Percentiles rank a stretch among this genome's conserved stretches.
phyloP scores from a whole-genome alignment of 2,797 vertebrate genomes.

The Lithobates sylvaticus region DNA sequence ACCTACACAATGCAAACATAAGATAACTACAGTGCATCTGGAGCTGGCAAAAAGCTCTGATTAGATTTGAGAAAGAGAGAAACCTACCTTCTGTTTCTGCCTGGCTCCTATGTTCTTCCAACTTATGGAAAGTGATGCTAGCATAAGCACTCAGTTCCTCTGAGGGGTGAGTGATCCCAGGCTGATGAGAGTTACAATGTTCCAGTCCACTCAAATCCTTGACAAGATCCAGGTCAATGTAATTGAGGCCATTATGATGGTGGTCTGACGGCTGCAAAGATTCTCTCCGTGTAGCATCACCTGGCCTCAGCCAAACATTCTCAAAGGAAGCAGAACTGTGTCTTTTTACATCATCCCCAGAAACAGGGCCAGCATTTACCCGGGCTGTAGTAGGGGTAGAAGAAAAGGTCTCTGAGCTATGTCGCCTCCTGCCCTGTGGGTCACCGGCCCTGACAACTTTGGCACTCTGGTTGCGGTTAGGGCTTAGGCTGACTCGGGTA shows the following conservation, averaged over 20 bases:
- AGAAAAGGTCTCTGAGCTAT: conserved; percentile 87
- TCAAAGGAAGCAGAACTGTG: conserved; percentile 88
- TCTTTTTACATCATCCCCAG: conserved; percentile 80
- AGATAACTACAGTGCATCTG: background rate
- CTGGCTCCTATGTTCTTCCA: conserved; percentile 76
- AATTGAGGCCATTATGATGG: conserved; percentile 81
- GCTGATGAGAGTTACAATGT: conserved; percentile 67
- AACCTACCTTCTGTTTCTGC: conserved; percentile 77
- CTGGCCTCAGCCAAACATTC: conserved; percentile 84
- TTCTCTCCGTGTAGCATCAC: conserved; percentile 71
- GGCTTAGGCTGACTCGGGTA: conserved; percentile 79
- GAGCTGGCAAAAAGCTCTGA: too few species aligned
- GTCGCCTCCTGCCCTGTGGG: conserved; percentile 82
- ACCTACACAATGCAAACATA: background rate
- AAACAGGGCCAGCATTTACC: conserved; percentile 64
- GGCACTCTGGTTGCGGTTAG: conserved; percentile 80
- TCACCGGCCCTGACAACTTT: conserved; percentile 86
- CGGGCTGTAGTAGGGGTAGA: conserved; percentile 75
- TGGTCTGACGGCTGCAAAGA: conserved; percentile 61
- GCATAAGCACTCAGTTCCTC: conserved; percentile 84
- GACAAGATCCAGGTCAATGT: conserved; percentile 87
- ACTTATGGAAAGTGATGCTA: conserved; percentile 87
- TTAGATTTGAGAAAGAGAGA: background rate
- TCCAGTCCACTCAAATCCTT: conserved; percentile 76
- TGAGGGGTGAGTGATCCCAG: conserved; percentile 70